These are phyloP conservation scores for Cetonia aurata DNA, from an alignment of 2,888 invertebrate genomes.

Conservation along the genomic window DNA sequence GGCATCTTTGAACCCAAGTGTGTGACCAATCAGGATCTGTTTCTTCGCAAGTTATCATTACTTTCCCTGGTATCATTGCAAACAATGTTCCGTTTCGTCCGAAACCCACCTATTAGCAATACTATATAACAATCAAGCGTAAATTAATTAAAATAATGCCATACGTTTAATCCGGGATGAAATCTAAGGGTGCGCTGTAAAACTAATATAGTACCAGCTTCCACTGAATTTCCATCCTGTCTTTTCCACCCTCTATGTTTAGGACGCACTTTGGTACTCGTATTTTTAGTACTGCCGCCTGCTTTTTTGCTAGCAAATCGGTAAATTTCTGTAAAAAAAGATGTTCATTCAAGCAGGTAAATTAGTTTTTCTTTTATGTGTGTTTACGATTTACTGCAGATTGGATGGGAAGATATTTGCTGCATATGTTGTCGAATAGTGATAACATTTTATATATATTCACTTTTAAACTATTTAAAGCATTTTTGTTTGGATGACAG, in stretches of 20 bases:
- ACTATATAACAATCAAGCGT: neutral
- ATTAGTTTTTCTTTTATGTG: slow-evolving; percentile 20
- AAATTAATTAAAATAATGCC: slow-evolving; percentile 47
- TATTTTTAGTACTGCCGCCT: slow-evolving; percentile 79
- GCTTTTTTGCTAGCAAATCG: slow-evolving; percentile 82
- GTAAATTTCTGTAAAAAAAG: slow-evolving; percentile 61
- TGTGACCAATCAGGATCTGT: slow-evolving; percentile 84
- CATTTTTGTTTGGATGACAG: too few relatives aligned
- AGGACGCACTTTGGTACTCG: slow-evolving; percentile 75
- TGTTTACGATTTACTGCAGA: slow-evolving; percentile 14
- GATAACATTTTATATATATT: slow-evolving; percentile 8
- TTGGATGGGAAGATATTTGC: slow-evolving; percentile 12
- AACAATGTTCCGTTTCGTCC: slow-evolving; percentile 83
- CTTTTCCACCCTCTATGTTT: slow-evolving; percentile 84
- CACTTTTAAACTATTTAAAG: too few relatives aligned
- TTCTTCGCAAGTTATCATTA: slow-evolving; percentile 85
- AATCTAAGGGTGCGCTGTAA: slow-evolving; percentile 79
- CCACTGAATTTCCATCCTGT: slow-evolving; percentile 78
- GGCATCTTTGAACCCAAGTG: slow-evolving; percentile 77
- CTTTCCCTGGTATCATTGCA: slow-evolving; percentile 84
- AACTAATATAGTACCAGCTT: slow-evolving; percentile 76
- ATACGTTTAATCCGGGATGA: slow-evolving; percentile 85
- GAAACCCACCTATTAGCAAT: slow-evolving; percentile 80
- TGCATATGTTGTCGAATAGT: slow-evolving; percentile 4
- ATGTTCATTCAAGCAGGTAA: neutral